A percentile compares a stretch with the other conserved stretches of the same genome.
These are phyloP conservation scores for Apamea sordens DNA, from an alignment of 2,888 invertebrate species.

Conservation along the genomic window DNA sequence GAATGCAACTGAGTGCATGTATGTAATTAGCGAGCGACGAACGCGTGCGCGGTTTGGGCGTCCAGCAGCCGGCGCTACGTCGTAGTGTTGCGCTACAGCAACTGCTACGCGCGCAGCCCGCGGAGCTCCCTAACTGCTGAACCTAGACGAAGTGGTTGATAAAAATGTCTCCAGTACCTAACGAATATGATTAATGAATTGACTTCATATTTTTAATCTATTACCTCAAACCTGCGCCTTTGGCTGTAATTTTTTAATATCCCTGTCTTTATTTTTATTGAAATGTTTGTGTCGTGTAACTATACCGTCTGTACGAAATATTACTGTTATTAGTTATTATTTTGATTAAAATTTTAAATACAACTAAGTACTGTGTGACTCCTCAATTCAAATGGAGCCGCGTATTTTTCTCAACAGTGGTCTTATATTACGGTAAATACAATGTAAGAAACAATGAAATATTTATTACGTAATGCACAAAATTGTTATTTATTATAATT, in stretches of 20 bases:
- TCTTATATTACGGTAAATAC: constrained; percentile 89
- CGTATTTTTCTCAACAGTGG: constrained; percentile 85
- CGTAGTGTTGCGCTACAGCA: constrained; percentile 62
- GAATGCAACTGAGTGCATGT: constrained; percentile 87
- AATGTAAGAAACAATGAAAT: constrained; percentile 90
- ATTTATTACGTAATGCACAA: constrained; percentile 90
- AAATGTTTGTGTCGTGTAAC: constrained; percentile 85
- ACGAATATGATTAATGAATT: constrained; percentile 90
- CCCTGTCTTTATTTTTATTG: constrained; percentile 89
- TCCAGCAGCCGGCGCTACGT: constrained; percentile 63
- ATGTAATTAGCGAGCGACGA: constrained; percentile 83
- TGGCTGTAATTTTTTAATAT: constrained; percentile 87
- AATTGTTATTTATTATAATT: constrained; percentile 89
- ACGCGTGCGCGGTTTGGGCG: constrained; percentile 72
- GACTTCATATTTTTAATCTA: constrained; percentile 89
- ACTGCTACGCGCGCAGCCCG: constrained; percentile 70
- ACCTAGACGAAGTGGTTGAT: constrained; percentile 85
- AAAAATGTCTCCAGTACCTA: constrained; percentile 86
- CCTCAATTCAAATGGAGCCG: constrained; percentile 82
- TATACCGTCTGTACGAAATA: constrained; percentile 83
- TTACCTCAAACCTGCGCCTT: constrained; percentile 89
- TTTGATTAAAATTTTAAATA: constrained; percentile 88
- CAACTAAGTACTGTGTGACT: constrained; percentile 88
- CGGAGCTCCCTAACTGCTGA: constrained; percentile 72
- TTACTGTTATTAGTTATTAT: constrained; percentile 81